phyloP scores from a whole-genome alignment of 1,140 invertebrate species.

The Carcinoscorpius rotundicauda region DNA sequence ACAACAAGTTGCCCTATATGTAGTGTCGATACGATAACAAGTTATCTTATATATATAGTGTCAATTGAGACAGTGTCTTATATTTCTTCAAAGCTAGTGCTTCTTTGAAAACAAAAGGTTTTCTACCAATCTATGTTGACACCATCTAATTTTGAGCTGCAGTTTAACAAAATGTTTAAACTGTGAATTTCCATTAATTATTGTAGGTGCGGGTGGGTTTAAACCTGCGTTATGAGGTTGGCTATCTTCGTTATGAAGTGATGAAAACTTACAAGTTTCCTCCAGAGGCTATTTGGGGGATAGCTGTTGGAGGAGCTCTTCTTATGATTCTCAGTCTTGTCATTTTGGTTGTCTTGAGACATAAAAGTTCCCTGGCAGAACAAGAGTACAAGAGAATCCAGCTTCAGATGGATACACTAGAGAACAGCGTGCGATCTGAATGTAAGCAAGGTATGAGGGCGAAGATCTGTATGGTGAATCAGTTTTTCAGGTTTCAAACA shows the following conservation, averaged over 20 bases:
- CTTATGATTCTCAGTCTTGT: slow-evolving; percentile 51
- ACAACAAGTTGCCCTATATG: no score
- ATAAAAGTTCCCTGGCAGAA: slow-evolving; percentile 89
- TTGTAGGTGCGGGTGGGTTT: slow-evolving; percentile 38
- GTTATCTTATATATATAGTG: no score
- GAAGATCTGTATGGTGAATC: not conserved
- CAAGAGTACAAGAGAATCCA: slow-evolving; percentile 94
- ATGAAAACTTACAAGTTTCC: slow-evolving; percentile 64
- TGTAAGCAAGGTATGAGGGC: slow-evolving; percentile 72
- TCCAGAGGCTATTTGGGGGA: slow-evolving; percentile 28
- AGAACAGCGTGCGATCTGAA: slow-evolving; percentile 93
- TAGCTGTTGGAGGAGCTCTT: slow-evolving; percentile 19
- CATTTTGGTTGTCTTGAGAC: slow-evolving; percentile 71
- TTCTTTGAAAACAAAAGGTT: no score
- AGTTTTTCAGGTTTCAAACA: no score
- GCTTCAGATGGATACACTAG: slow-evolving; percentile 97
- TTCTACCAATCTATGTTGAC: no score
- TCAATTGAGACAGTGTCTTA: no score
- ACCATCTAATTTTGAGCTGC: no score
- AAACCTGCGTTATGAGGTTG: slow-evolving; percentile 22
- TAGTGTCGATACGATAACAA: no score
- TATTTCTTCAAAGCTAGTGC: no score
- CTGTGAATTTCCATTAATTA: slow-evolving; percentile 27
- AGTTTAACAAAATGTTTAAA: no score
- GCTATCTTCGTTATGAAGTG: slow-evolving; percentile 22